Evolutionary conservation across 2,888 invertebrate genomes (phyloP), one percentile per base, ranked within the genome.

Genomic region (Nyleta sp.): DNA sequence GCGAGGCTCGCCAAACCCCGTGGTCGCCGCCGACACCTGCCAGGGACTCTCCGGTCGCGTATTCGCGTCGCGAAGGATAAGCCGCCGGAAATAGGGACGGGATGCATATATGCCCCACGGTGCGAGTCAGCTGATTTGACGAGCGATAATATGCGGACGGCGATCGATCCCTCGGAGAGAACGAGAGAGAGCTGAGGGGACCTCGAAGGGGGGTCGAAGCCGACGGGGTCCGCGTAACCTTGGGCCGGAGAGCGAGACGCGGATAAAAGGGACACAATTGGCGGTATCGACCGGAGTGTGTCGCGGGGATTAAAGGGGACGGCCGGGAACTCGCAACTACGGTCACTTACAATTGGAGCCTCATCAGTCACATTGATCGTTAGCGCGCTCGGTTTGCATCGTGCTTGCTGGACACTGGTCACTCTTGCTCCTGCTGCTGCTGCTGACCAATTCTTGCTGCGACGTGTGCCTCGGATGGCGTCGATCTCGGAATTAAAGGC

Each of bases 331-430:
- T 10, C 18, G 22, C n/a, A 10, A 11, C 15, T 17, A 11, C 33
- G 79, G 42, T 78, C 85, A 89, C 90, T 89, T 84, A 90, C 90
- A 86, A 87, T 87, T 85, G 82, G 83, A 87, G 89, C 87, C 87
- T 87, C 88, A 88, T 89, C 86, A 87, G 89, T 87, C 88, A 86
- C 87, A 84, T 87, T 84, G 86, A 83, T 87, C 82, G 75, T 83
- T 78, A 80, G 84, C 84, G 86, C 90, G 86, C 88, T 88, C 84
- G 84, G 84, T 87, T 82, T 85, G 86, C 86, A 86, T 89, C 88
- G 87, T 89, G 82, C 80, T 81, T 80, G 75, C 80, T 59, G 62
- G 42, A 40, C 53, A 70, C 59, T 7, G 5, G 42, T 15, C 52
- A 31, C 38, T 11, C n/a, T 13, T 8, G 38, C 5, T 13, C 38